phyloP scores from a whole-genome alignment of 1,140 invertebrate species.

The Ceratina japonica region DNA sequence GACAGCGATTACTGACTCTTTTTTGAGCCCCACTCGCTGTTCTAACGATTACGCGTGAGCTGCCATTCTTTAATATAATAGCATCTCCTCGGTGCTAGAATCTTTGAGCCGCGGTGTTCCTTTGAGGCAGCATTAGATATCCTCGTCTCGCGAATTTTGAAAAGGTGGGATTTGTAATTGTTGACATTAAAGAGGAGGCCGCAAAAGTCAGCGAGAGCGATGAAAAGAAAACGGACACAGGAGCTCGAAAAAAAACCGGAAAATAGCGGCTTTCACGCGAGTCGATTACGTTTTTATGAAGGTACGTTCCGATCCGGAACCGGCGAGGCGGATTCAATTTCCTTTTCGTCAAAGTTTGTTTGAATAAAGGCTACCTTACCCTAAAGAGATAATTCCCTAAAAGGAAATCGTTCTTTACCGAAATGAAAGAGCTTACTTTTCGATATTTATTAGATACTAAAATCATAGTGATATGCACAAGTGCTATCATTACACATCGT shows the following conservation, averaged over 20 bases:
- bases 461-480: too few relatives aligned
- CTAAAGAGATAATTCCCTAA: not conserved
- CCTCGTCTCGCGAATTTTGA: not conserved
- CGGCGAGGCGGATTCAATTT: not conserved
- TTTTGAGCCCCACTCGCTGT: too few relatives aligned
- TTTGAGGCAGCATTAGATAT: not conserved
- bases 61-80: too few relatives aligned
- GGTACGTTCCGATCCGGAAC: conserved; percentile 2
- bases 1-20: too few relatives aligned
- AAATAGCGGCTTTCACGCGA: conserved; percentile 4
- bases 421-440: not conserved
- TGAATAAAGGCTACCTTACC: not conserved
- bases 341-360: not conserved
- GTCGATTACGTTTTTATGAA: conserved; percentile 17
- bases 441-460: too few relatives aligned
- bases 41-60: too few relatives aligned
- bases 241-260: not conserved
- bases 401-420: not conserved
- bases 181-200: conserved; percentile 35
- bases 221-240: conserved; percentile 7
- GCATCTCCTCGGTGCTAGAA: not conserved
- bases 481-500: too few relatives aligned
- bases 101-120: not conserved
- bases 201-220: not conserved
- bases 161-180: conserved; percentile 33